A percentile compares a stretch with the other conserved stretches of the same genome.
phyloP scores from a whole-genome alignment of 2,113 vertebrate genomes.

The Tringa solitaria region DNA sequence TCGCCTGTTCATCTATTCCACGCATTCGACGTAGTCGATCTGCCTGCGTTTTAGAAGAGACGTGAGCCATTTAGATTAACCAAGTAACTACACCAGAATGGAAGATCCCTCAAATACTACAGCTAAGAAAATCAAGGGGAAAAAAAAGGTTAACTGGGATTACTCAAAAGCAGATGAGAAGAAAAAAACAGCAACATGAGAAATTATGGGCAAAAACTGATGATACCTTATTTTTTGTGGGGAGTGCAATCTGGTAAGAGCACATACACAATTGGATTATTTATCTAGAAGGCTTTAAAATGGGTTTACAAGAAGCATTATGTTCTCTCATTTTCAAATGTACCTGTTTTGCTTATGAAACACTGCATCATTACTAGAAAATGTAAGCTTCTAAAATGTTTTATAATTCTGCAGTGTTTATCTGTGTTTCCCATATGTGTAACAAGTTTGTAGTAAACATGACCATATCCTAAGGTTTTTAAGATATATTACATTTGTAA shows the following conservation, averaged over 20 bases:
- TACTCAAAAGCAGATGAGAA: not conserved
- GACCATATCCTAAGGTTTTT: not conserved
- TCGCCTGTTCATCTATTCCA: constrained; percentile 71
- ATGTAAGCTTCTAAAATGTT: not conserved
- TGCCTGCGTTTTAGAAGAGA: constrained; percentile 70
- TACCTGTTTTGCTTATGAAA: not conserved
- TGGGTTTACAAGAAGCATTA: not conserved
- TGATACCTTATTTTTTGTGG: not conserved
- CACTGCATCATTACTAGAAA: not conserved
- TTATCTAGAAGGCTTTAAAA: not conserved
- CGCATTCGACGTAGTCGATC: constrained; percentile 90
- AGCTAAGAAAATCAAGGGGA: not conserved
- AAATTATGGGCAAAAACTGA: not conserved
- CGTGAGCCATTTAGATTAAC: not conserved
- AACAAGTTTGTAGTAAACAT: not conserved
- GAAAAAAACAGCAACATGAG: not conserved
- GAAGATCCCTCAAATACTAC: not conserved
- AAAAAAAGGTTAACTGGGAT: not conserved
- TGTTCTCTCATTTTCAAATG: not conserved
- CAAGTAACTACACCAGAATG: not conserved
- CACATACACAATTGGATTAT: not conserved
- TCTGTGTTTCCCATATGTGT: accelerated
- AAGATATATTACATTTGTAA: not conserved
- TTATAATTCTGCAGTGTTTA: not conserved
- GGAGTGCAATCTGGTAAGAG: not conserved